These are phyloP conservation scores for Drosophila subsilvestris DNA, from an alignment of 2,888 invertebrate species.

Conservation along the genomic window DNA sequence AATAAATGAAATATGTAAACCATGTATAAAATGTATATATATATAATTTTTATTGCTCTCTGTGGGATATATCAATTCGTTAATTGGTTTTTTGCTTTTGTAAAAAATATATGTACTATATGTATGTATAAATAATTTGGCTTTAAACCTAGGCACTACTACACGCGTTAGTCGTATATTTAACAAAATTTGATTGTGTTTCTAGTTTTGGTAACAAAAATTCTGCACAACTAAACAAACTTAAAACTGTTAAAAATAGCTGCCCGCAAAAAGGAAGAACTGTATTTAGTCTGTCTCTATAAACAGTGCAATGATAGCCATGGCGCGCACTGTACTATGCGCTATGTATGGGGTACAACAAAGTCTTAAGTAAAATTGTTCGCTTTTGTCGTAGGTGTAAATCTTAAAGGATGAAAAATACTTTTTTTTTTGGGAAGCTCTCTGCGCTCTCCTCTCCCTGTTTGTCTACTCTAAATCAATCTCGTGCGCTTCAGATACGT, in stretches of 20 bases:
- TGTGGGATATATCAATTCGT: conserved; percentile 66
- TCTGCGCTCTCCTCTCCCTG: neutral
- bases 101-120: conserved; percentile 7
- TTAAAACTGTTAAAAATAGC: conserved; percentile 27
- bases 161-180: conserved; percentile 26
- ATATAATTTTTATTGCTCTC: conserved; percentile 59
- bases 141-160: conserved; percentile 69
- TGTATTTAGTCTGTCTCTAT: conserved; percentile 34
- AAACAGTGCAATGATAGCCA: conserved; percentile 2
- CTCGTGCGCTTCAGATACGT: conserved; percentile 94
- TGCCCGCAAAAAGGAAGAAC: conserved; percentile 52
- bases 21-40: conserved; percentile 12
- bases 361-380: conserved; percentile 54
- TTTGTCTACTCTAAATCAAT: conserved; percentile 87
- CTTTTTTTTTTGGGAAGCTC: conserved; percentile 48
- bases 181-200: conserved; percentile 53
- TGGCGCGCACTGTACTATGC: conserved; percentile 14
- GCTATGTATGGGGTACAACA: conserved; percentile 17
- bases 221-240: too few species aligned
- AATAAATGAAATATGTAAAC: conserved; percentile 12
- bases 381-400: conserved; percentile 31
- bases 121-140: conserved; percentile 73
- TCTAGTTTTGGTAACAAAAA: conserved; percentile 53
- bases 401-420: conserved; percentile 47
- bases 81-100: conserved; percentile 15